Conservation (phyloP, 2,888 invertebrate species). For the Drosophila anomalipes region DNA sequence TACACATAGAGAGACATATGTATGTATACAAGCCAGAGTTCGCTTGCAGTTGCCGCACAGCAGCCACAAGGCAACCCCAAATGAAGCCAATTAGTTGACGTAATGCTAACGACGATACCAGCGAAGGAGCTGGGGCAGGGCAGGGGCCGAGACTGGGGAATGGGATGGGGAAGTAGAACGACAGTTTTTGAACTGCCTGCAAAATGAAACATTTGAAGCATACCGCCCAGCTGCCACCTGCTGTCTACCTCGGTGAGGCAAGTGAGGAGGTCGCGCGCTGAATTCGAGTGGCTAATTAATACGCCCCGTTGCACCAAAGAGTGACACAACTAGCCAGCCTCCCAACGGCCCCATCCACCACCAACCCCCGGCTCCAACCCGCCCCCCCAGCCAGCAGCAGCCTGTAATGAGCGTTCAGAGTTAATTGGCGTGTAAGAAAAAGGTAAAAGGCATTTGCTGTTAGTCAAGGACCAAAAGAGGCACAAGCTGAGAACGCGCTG, state of each 20-base stretch:
- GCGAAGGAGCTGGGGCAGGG: slow-evolving; percentile 5
- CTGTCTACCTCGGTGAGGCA: slow-evolving; percentile 21
- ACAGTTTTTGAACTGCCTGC: slow-evolving; percentile 76
- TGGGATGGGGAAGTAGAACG: slow-evolving; percentile 10
- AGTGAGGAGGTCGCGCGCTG: slow-evolving; percentile 43
- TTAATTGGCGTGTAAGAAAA: slow-evolving; percentile 77
- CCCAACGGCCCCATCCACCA: background rate
- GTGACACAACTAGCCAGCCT: slow-evolving; percentile 64
- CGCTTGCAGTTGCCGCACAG: slow-evolving; percentile 43
- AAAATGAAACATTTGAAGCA: slow-evolving; percentile 71
- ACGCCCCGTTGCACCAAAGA: slow-evolving; percentile 77
- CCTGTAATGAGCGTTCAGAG: slow-evolving; percentile 80
- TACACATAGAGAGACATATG: slow-evolving; percentile 6
- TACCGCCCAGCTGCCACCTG: slow-evolving; percentile 10
- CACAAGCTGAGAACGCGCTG: slow-evolving; percentile 8
- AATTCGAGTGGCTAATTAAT: slow-evolving; percentile 77
- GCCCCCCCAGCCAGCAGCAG: slow-evolving; percentile 21
- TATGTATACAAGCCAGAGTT: slow-evolving; percentile 1
- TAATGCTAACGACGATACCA: slow-evolving; percentile 71
- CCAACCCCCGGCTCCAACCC: background rate
- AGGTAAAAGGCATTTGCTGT: slow-evolving; percentile 51
- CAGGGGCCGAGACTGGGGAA: background rate
- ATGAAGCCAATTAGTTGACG: slow-evolving; percentile 80
- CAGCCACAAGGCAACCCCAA: slow-evolving; percentile 76
- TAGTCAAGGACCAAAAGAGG: slow-evolving; percentile 16